phyloP scores from a whole-genome alignment of 2,797 vertebrate genomes.

The Acipenser ruthenus region DNA sequence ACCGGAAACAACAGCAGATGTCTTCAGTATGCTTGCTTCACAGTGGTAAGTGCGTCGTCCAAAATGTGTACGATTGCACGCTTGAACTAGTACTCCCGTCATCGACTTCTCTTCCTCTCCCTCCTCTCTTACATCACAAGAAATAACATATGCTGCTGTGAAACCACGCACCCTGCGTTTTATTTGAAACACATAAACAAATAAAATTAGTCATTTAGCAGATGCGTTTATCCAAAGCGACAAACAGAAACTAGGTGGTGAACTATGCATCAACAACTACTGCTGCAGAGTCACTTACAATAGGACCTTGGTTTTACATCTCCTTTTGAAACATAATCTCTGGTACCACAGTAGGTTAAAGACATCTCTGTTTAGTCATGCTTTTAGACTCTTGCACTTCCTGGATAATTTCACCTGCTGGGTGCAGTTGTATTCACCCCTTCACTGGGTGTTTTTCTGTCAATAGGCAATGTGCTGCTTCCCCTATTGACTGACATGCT shows the following conservation, averaged over 20 bases:
- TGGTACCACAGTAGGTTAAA: no score
- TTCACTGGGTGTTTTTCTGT: not conserved
- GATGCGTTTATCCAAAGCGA: no score
- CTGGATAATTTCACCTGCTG: not conserved
- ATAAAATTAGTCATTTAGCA: no score
- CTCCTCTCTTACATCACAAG: not conserved
- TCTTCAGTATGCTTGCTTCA: slow-evolving; percentile 76
- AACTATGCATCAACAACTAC: no score
- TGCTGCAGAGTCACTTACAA: no score
- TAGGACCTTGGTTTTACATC: no score
- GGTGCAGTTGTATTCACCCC: not conserved
- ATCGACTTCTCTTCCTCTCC: not conserved
- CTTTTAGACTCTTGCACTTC: not conserved
- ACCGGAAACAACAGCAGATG: slow-evolving; percentile 59
- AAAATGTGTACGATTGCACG: not conserved
- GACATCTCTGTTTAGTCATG: no score
- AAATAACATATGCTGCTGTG: no score
- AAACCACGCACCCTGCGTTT: no score
- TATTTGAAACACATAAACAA: no score
- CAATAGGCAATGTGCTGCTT: not conserved
- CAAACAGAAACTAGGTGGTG: no score
- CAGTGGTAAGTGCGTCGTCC: slow-evolving; percentile 65
- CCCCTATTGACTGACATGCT: not conserved
- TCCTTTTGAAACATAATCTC: no score
- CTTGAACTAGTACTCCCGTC: not conserved